Conservation (phyloP, 2,888 invertebrate species). For the Atethmia centrago region DNA sequence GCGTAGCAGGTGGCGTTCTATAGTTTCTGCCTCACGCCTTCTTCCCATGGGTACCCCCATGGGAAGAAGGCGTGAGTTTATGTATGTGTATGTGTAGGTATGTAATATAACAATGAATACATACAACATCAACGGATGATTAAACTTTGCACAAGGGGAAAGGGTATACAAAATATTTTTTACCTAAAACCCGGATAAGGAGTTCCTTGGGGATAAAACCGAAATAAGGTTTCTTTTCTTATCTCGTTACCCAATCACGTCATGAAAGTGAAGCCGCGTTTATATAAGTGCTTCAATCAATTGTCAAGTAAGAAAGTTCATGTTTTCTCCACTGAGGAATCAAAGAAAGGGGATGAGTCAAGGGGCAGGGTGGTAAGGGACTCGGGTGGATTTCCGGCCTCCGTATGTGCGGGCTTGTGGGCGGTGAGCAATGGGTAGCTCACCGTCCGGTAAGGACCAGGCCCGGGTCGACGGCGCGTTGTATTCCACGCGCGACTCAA, state of each 20-base stretch:
- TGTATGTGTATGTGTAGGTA: no score
- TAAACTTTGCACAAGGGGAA: slow-evolving; percentile 28
- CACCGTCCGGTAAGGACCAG: no score
- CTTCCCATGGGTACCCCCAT: no score
- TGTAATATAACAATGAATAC: neutral
- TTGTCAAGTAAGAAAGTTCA: slow-evolving; percentile 17
- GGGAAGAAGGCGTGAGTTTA: no score
- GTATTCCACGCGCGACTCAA: no score
- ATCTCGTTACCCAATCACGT: slow-evolving; percentile 40
- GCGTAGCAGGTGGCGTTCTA: no score
- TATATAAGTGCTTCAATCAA: slow-evolving; percentile 36
- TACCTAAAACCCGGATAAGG: slow-evolving; percentile 20
- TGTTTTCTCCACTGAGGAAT: neutral
- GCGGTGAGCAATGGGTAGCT: no score
- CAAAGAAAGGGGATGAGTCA: neutral
- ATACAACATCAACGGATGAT: slow-evolving; percentile 19
- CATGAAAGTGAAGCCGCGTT: slow-evolving; percentile 11
- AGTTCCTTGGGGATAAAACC: slow-evolving; percentile 47
- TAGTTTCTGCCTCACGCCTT: no score
- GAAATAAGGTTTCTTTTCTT: slow-evolving; percentile 60
- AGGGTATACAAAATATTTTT: slow-evolving; percentile 26
- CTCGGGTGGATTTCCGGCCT: no score
- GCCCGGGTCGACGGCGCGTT: no score
- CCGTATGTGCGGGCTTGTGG: no score
- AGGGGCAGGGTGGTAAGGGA: no score